Conservation (phyloP, 2,888 invertebrate genomes). For the Carabus problematicus region DNA sequence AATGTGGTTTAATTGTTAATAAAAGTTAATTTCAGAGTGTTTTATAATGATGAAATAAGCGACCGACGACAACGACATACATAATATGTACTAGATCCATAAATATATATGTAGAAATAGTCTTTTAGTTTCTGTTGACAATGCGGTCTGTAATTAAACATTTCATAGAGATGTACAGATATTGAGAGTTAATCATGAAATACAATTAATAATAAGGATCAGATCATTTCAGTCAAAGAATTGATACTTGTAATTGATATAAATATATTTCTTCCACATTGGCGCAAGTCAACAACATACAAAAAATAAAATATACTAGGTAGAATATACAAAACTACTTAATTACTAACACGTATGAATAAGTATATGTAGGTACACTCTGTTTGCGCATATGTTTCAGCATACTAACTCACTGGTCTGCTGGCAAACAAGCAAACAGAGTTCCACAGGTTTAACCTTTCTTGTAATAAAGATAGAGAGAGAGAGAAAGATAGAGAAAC, state of each 20-base stretch:
- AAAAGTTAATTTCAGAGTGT: constrained; percentile 45
- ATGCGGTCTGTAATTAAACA: constrained; percentile 9
- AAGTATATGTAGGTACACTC: constrained; percentile 38
- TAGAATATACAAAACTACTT: constrained; percentile 55
- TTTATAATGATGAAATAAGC: constrained; percentile 35
- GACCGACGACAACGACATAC: background rate
- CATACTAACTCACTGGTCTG: background rate
- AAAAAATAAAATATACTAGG: constrained; percentile 59
- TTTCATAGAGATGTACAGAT: constrained; percentile 5
- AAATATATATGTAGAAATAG: background rate
- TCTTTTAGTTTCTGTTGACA: constrained; percentile 9
- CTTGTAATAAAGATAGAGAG: constrained; percentile 6
- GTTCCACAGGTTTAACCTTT: constrained; percentile 11
- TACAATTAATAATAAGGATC: constrained; percentile 16
- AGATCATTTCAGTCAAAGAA: constrained; percentile 37
- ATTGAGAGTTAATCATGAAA: constrained; percentile 7
- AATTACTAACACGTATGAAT: constrained; percentile 44
- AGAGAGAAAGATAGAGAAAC: too few species aligned
- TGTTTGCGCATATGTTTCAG: constrained; percentile 23
- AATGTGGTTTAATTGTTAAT: constrained; percentile 51
- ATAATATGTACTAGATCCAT: constrained; percentile 1
- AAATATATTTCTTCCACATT: constrained; percentile 62
- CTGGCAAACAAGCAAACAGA: constrained; percentile 8
- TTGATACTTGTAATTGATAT: constrained; percentile 55
- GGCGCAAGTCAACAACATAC: constrained; percentile 62